Evolutionary conservation across 2,888 invertebrate genomes (phyloP).

Genomic region (Luperina testacea): DNA sequence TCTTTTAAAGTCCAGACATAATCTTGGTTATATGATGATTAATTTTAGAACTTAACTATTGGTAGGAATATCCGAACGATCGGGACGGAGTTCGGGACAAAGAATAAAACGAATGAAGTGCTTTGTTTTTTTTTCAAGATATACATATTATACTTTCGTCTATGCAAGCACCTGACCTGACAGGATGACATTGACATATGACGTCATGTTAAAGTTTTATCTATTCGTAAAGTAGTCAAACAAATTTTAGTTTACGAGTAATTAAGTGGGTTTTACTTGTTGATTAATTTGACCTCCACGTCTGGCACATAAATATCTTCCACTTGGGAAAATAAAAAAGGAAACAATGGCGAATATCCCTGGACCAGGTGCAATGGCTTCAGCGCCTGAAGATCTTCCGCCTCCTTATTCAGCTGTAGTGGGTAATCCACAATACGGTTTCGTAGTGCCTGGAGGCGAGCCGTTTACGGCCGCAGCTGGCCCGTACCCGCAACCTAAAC

Average conservation of each 20-base stretch:
- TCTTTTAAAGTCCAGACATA: no score
- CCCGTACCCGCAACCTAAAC: slow-evolving; percentile 76
- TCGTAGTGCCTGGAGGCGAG: slow-evolving; percentile 71
- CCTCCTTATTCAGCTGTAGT: slow-evolving; percentile 87
- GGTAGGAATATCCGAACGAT: background rate
- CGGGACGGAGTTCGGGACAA: background rate
- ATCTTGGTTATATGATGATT: no score
- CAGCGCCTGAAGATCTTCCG: slow-evolving; percentile 84
- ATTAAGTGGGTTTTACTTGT: background rate
- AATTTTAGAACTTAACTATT: background rate
- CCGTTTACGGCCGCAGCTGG: slow-evolving; percentile 58
- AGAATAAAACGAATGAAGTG: background rate
- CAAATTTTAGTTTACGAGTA: slow-evolving; percentile 54
- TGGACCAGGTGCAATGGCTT: slow-evolving; percentile 73
- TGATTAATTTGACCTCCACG: slow-evolving; percentile 18
- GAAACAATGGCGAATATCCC: slow-evolving; percentile 77
- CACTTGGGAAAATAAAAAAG: slow-evolving; percentile 11
- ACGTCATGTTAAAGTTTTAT: slow-evolving; percentile 67
- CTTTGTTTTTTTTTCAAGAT: slow-evolving; percentile 39
- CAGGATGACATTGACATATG: slow-evolving; percentile 62
- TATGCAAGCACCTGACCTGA: slow-evolving; percentile 34
- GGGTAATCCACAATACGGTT: slow-evolving; percentile 85
- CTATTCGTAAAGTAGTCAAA: slow-evolving; percentile 47
- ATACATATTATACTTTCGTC: no score
- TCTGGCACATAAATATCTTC: slow-evolving; percentile 6